Evolutionary conservation across 2,888 invertebrate species (phyloP), one percentile per base, ranked within the genome.

Genomic region (Platycnemis pennipes): DNA sequence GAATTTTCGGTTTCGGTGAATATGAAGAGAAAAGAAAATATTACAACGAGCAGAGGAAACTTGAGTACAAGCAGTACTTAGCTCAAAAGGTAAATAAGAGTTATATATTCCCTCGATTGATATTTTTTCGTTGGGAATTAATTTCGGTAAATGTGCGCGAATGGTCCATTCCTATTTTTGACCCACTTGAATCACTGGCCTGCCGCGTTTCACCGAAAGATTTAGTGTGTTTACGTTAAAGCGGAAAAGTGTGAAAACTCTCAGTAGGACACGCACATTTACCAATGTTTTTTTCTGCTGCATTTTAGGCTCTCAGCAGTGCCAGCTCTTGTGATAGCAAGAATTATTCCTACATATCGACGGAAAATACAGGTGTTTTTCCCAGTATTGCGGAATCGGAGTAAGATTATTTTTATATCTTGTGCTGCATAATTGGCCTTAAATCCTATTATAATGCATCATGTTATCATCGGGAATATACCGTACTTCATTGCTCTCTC

Each of bases 1-100:
- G 31, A 37, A 77, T 77, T 16, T 77, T 77, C 16, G 49, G 49
- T 49, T 49, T 49, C 19, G 77, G 77, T 77, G 77, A 77, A 77
- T 77, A 77, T 77, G 77, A 77, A 37, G 77, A 77, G 37, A 77
- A n/a, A 16, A 77, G 77, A 37, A 77, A 77, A 37, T 13, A 77
- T 77, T 77, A 77, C 77, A 37, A 37, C 31, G 77, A 77, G 77
- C 77, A 77, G 77, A 77, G 77, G 13, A 77, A 77, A 26, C 77
- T 77, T 37, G 77, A 77, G 26, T 77, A 77, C 13, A n/a, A 77
- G 11, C 77, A 77, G 37, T 77, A 77, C 77, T 13, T 77, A 77
- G 77, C 77, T 26, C 77, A 77, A 37, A 31, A 77, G 77, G 77
- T 77, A 77, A 77, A 37, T 37, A 77, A 37, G 26, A 77, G 1